Evolutionary conservation across 1,140 invertebrate genomes (phyloP), one percentile per base, ranked within the genome.

Genomic region (Lineus longissimus): DNA sequence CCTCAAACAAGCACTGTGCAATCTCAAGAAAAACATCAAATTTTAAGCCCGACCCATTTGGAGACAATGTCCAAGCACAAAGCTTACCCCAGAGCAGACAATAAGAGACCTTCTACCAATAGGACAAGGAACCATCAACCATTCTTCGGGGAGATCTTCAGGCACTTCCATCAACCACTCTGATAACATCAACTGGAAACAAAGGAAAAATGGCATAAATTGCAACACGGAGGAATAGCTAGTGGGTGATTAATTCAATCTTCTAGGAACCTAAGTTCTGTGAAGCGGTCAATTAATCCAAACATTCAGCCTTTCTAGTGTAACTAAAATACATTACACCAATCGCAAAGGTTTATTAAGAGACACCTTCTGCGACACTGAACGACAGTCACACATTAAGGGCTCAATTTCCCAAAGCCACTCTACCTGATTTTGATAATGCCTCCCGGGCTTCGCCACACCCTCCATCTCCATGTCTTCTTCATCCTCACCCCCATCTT

Each of bases 101-200:
- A 96, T 82, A 7, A 96, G 80, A 70, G 85, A 86, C 64, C 94
- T 84, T 68, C 86, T 87, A 29, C 93, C 94, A 70, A 88, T 84
- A 33, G 94, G 94, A 81, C 91, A 94, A 0, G 90, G 85, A 31
- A 93, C 86, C 64, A 93, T 84, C n/a, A 87, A 77, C 93, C 94
- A 97, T 56, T 90, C 87, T 9, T 86, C 79, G 30, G 85, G 71
- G 70, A 95, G 87, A 62, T 81, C 73, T 29, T 85, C 81, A 17
- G 94, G 94, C 54, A 89, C 86, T 69, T 96, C 91, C 1, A 90
- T 80, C 76, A 97, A 82, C 94, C 94, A 97, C 80, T 97, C 94
- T 0, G 94, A 96, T 27, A 91, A 74, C 92, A 92, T 92, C 33
- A 91, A 76, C 76, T 85, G 41, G 29, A 73, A 65, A 40, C 47